A percentile compares a stretch with the other conserved stretches of the same genome.
These are phyloP conservation scores for Holacanthella duospinosa DNA, from an alignment of 2,888 invertebrate genomes.

Conservation along the genomic window DNA sequence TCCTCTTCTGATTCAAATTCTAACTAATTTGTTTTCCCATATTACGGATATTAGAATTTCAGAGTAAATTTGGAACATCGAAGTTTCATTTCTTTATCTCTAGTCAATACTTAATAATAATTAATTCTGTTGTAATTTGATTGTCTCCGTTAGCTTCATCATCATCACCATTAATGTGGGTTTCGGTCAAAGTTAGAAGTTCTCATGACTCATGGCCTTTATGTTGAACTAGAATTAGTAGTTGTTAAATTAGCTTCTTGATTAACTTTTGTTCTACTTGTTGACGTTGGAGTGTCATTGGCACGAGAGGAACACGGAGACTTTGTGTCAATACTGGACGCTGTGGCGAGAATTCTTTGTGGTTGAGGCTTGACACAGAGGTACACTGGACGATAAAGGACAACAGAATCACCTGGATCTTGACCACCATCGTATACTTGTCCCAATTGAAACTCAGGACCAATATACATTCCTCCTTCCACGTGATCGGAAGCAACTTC, in stretches of 20 bases:
- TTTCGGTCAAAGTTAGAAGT: no score
- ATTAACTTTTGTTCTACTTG: not conserved
- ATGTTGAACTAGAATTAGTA: no score
- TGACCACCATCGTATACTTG: conserved; percentile 62
- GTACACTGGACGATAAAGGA: conserved; percentile 57
- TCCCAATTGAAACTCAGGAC: conserved; percentile 58
- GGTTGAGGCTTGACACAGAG: conserved; percentile 19
- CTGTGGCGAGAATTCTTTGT: not conserved
- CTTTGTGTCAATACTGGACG: conserved; percentile 9
- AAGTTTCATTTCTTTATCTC: no score
- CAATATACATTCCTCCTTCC: conserved; percentile 55
- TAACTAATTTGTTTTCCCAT: no score
- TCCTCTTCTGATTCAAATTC: no score
- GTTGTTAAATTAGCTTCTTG: not conserved
- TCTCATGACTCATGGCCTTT: no score
- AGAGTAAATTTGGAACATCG: no score
- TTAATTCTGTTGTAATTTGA: no score
- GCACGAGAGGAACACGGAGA: not conserved
- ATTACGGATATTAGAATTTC: no score
- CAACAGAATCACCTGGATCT: conserved; percentile 48
- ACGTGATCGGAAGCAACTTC: conserved; percentile 60
- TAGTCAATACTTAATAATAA: no score
- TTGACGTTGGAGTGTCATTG: not conserved
- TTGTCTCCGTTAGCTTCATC: not conserved
- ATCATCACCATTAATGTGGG: not conserved